phyloP scores from a whole-genome alignment of 2,888 invertebrate genomes.

The Omphaloscelis lunosa region DNA sequence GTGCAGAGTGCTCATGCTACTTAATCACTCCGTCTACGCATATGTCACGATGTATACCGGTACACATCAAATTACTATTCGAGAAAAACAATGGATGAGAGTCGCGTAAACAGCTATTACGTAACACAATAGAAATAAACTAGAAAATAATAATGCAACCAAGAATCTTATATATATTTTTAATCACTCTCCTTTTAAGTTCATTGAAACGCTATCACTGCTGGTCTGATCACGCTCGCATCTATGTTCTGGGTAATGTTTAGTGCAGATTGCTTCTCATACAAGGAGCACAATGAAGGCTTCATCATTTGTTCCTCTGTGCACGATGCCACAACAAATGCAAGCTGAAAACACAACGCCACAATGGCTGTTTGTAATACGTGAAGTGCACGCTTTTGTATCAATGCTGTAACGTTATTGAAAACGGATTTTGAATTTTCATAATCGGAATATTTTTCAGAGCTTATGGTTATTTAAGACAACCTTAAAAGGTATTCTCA shows the following conservation, averaged over 20 bases:
- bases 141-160: constrained; percentile 27
- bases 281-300: constrained; percentile 76
- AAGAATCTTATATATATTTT: constrained; percentile 36
- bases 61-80: neutral
- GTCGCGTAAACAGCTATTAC: constrained; percentile 3
- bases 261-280: constrained; percentile 75
- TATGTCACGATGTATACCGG: neutral
- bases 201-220: constrained; percentile 47
- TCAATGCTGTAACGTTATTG: constrained; percentile 55
- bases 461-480: neutral
- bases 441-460: constrained; percentile 17
- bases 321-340: constrained; percentile 69
- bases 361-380: constrained; percentile 74
- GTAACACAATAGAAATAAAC: constrained; percentile 41
- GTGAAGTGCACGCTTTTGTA: constrained; percentile 72
- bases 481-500: neutral
- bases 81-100: constrained; percentile 1
- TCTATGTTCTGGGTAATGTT: constrained; percentile 64
- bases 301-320: constrained; percentile 76
- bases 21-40: neutral
- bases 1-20: neutral
- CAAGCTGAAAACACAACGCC: constrained; percentile 64
- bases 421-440: constrained; percentile 49
- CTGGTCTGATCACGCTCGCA: constrained; percentile 45
- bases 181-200: constrained; percentile 44